phyloP scores from a whole-genome alignment of 2,888 invertebrate species.

The Palloptera scutellata region DNA sequence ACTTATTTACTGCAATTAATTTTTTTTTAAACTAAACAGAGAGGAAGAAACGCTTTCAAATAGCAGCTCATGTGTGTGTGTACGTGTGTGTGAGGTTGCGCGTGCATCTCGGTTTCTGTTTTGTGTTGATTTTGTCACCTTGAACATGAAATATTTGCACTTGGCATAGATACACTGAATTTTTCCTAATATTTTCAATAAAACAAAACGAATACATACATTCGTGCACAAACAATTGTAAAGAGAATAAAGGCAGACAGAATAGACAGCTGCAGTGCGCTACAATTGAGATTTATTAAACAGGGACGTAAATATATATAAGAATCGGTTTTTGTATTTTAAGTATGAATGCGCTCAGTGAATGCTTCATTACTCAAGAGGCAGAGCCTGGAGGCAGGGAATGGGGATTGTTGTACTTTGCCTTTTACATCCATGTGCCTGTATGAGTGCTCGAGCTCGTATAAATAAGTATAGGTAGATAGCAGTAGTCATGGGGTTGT shows the following conservation, averaged over 20 bases:
- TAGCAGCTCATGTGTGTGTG: constrained; percentile 22
- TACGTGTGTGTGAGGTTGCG: not conserved
- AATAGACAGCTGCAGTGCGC: too few relatives aligned
- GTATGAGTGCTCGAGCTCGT: too few relatives aligned
- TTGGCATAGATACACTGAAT: constrained; percentile 52
- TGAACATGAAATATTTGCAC: constrained; percentile 52
- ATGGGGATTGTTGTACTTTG: too few relatives aligned
- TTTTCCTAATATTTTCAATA: constrained; percentile 4
- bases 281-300: too few relatives aligned
- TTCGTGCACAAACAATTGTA: not conserved
- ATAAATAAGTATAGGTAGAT: too few relatives aligned
- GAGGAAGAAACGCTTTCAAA: constrained; percentile 41
- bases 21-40: constrained; percentile 26
- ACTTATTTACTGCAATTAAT: constrained; percentile 21
- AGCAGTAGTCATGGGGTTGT: too few relatives aligned
- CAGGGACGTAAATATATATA: too few relatives aligned
- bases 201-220: not conserved
- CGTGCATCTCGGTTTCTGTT: constrained; percentile 10
- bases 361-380: too few relatives aligned
- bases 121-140: constrained; percentile 40
- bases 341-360: too few relatives aligned
- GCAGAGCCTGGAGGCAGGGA: too few relatives aligned
- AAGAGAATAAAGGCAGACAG: not conserved
- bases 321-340: too few relatives aligned
- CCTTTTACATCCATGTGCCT: too few relatives aligned